These are phyloP conservation scores for Sebastes iracundus DNA, from an alignment of 2,797 vertebrate genomes.

Conservation along the genomic window DNA sequence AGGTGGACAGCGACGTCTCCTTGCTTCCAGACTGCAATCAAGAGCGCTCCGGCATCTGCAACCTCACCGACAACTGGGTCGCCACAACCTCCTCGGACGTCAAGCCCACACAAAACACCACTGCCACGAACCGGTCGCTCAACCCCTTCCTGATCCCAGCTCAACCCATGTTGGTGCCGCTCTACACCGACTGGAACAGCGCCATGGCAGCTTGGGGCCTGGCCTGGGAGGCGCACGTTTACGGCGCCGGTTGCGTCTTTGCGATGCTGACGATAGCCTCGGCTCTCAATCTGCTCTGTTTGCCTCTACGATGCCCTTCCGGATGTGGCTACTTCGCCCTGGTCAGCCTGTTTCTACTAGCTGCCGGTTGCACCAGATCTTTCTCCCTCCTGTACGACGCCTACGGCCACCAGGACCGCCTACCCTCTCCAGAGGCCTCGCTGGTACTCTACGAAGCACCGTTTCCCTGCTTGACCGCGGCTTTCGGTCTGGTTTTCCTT, in stretches of 20 bases:
- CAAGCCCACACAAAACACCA: constrained; percentile 63
- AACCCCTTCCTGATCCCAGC: constrained; percentile 65
- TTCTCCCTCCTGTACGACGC: constrained; percentile 90
- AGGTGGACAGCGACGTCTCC: constrained; percentile 33
- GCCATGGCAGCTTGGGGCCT: constrained; percentile 90
- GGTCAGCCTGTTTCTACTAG: constrained; percentile 87
- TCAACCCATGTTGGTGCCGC: constrained; percentile 84
- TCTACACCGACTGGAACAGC: constrained; percentile 89
- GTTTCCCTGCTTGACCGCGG: constrained; percentile 89
- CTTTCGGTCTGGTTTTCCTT: constrained; percentile 88
- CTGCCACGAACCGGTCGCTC: constrained; percentile 71
- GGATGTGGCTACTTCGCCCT: constrained; percentile 85
- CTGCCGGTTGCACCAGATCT: constrained; percentile 83
- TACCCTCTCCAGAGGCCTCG: constrained; percentile 80
- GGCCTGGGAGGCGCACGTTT: constrained; percentile 92
- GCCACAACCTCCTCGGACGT: constrained; percentile 35
- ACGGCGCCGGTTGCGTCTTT: constrained; percentile 87
- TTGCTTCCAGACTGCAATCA: constrained; percentile 83
- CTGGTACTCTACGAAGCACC: constrained; percentile 89
- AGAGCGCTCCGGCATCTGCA: constrained; percentile 79
- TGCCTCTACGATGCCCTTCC: constrained; percentile 88
- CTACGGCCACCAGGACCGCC: constrained; percentile 86
- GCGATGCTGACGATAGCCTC: constrained; percentile 85
- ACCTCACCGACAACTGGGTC: constrained; percentile 69
- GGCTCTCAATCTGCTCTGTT: constrained; percentile 83